Evolutionary conservation across 2,113 vertebrate genomes (phyloP), one percentile per base, ranked within the genome.

Genomic region (Hyperoodon ampullatus): DNA sequence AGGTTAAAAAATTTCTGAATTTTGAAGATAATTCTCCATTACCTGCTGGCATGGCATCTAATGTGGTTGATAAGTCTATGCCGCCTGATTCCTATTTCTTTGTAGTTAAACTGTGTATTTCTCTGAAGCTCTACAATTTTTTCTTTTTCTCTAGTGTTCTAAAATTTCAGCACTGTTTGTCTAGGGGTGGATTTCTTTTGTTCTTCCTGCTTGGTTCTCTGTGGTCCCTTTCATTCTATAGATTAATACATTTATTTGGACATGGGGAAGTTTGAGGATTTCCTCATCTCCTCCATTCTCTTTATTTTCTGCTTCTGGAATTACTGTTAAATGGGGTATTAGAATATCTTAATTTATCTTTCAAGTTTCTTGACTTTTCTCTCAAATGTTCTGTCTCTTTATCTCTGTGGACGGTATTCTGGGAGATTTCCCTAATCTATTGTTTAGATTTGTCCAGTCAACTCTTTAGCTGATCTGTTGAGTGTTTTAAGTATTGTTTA

Each of bases 231-330:
- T 92, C 65, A 55, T 81, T 80, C 88, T 70, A 15, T 80, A 92
- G 72, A 71, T n/a, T 50, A 50, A 47, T 50, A 33, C 15, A 44
- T n/a, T 71, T 80, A 83, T 74, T n/a, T 81, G 44, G 44, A n/a
- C 16, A 12, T 9, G n/a, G n/a, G 42, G 14, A 35, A n/a, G 28
- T 72, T 81, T 63, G 44, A 71, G 6, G 55, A 39, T n/a, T 71
- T 65, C n/a, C 42, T 61, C 33, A 23, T n/a, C 21, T 92, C 50
- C 39, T 92, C 81, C 9, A 42, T 63, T 65, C n/a, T 75, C 19
- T 95, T 60, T 39, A 50, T 61, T 78, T 91, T 85, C 81, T 78
- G 33, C 81, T 90, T 58, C 50, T 78, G 80, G 30, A 90, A 85
- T 77, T 77, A 85, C 24, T 77, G 9, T 68, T 82, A 82, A 68